Conservation (phyloP, 2,113 vertebrate species). For the Shinisaurus crocodilurus region DNA sequence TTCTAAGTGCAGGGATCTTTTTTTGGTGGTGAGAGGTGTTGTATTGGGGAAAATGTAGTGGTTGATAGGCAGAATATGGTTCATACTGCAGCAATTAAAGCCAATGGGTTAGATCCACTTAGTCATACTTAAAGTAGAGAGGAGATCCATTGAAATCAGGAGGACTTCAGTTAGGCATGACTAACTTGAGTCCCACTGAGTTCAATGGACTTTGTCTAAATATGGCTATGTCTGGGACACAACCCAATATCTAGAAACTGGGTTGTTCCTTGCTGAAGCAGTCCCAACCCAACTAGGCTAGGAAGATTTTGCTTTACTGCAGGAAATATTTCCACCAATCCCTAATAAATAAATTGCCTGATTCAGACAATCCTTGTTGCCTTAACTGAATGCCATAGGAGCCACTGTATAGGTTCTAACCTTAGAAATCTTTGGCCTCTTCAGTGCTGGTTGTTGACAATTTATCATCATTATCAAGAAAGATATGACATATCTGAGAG, state of each 20-base stretch:
- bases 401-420: background rate
- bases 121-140: too few relatives aligned
- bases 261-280: background rate
- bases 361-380: background rate
- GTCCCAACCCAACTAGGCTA: background rate
- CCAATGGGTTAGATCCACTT: background rate
- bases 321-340: background rate
- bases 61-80: background rate
- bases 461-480: background rate
- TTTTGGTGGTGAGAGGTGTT: too few relatives aligned
- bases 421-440: background rate
- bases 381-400: background rate
- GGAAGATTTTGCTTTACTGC: background rate
- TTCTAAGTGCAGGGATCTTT: too few relatives aligned
- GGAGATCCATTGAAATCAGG: too few relatives aligned
- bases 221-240: too few relatives aligned
- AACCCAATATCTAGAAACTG: background rate
- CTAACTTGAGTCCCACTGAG: too few relatives aligned
- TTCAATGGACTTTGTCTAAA: too few relatives aligned
- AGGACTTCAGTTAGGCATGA: too few relatives aligned
- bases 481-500: background rate
- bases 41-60: too few relatives aligned
- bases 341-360: background rate
- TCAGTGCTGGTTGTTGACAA: background rate
- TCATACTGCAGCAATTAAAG: background rate